Percentiles rank a stretch among this genome's conserved stretches.
Conservation (phyloP, 1,140 invertebrate species). For the Drosophila rufa region DNA sequence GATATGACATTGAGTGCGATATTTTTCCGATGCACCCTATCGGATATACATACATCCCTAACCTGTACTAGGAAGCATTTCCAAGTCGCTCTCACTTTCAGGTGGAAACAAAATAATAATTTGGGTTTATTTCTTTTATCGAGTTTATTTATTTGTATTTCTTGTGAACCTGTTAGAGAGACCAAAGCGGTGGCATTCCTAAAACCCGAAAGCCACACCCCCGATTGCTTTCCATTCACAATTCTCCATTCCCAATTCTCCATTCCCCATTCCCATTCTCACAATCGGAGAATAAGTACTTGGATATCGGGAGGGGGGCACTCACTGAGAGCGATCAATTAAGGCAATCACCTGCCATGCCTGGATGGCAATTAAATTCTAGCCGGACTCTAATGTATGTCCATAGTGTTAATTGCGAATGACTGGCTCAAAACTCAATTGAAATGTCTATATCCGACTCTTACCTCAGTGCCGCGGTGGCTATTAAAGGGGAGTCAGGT, state of each 20-base stretch:
- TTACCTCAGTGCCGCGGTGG: slow-evolving; percentile 23
- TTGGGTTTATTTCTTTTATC: not conserved
- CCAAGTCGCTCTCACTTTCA: not conserved
- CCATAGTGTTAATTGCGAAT: slow-evolving; percentile 60
- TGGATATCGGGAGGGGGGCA: not conserved
- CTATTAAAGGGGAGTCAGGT: not conserved
- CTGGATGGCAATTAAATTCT: slow-evolving; percentile 49
- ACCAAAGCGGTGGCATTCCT: slow-evolving; percentile 33
- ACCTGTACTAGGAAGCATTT: not conserved
- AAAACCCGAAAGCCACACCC: slow-evolving; percentile 26
- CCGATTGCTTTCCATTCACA: slow-evolving; percentile 31
- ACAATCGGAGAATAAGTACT: not conserved
- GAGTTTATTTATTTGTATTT: not conserved
- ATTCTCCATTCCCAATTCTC: slow-evolving; percentile 1
- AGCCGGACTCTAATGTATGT: slow-evolving; percentile 42
- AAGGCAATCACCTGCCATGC: slow-evolving; percentile 34
- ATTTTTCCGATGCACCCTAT: too few relatives aligned
- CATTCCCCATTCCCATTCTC: slow-evolving; percentile 3
- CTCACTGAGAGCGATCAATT: slow-evolving; percentile 34
- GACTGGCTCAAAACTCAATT: slow-evolving; percentile 51
- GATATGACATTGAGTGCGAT: too few relatives aligned
- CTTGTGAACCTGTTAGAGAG: slow-evolving; percentile 31
- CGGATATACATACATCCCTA: too few relatives aligned
- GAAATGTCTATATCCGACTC: slow-evolving; percentile 52
- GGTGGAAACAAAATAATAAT: not conserved